Percentiles rank a stretch among this genome's conserved stretches.
Conservation (phyloP, 2,888 invertebrate species). For the Drosophila nigritarsus region DNA sequence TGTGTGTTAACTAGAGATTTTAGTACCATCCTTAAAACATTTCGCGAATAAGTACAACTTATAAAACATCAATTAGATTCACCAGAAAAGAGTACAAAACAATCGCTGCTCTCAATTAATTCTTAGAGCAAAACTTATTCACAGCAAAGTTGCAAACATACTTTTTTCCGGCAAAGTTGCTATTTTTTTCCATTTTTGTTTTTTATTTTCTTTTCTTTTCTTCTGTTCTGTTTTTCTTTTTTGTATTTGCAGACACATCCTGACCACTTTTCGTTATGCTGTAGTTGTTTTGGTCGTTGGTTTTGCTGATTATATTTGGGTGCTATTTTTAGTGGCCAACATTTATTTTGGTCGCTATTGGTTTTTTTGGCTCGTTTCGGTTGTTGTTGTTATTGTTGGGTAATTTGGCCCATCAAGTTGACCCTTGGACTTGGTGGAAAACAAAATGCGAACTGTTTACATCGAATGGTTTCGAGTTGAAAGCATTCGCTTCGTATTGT, state of each 20-base stretch:
- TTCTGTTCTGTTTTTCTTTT: background rate
- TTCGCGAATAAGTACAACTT: background rate
- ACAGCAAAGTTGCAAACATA: constrained; percentile 42
- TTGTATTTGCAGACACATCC: constrained; percentile 36
- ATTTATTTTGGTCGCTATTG: constrained; percentile 69
- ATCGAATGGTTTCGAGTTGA: constrained; percentile 48
- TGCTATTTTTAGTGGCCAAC: constrained; percentile 69
- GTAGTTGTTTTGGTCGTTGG: constrained; percentile 50
- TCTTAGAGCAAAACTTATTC: constrained; percentile 58
- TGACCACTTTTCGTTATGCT: constrained; percentile 38
- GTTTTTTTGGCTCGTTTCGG: constrained; percentile 40
- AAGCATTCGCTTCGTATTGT: constrained; percentile 41
- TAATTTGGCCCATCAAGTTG: constrained; percentile 39
- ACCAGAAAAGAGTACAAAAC: background rate
- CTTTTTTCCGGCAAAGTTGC: constrained; percentile 22
- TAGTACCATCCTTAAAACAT: background rate
- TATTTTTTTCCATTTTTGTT: constrained; percentile 11
- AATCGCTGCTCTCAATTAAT: background rate
- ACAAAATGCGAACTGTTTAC: constrained; percentile 40
- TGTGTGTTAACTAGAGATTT: background rate
- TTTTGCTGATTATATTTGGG: constrained; percentile 46
- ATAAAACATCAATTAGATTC: constrained; percentile 4
- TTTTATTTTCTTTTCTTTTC: background rate
- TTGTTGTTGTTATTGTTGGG: constrained; percentile 16
- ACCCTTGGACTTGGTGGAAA: constrained; percentile 47